Percentiles rank a stretch among this genome's conserved stretches.
phyloP scores from a whole-genome alignment of 2,888 invertebrate species.

The Harpagoxenus sublaevis region DNA sequence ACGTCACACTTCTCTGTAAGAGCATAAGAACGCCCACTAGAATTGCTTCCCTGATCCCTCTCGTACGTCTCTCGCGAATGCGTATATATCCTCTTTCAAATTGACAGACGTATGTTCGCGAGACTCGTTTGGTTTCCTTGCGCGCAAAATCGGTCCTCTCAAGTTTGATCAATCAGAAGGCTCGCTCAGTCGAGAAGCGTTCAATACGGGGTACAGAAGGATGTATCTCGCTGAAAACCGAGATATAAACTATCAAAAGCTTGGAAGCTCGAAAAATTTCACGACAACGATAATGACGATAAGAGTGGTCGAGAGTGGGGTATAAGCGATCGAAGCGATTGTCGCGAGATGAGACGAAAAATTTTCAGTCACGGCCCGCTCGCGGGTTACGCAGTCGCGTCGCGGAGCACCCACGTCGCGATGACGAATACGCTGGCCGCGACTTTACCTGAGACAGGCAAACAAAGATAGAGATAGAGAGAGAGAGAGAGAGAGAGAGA shows the following conservation, averaged over 20 bases:
- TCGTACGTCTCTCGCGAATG: not conserved
- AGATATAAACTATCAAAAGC: not conserved
- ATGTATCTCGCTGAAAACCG: not conserved
- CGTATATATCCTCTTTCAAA: not conserved
- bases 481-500: not conserved
- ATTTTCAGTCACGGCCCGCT: not conserved
- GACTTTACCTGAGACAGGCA: conserved; percentile 49
- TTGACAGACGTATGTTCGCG: not conserved
- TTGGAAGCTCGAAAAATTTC: not conserved
- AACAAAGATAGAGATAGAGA: not conserved
- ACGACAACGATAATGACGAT: not conserved
- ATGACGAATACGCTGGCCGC: conserved; percentile 60
- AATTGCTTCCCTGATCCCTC: conserved; percentile 42
- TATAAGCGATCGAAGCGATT: too few relatives aligned
- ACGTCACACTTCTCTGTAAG: conserved; percentile 82
- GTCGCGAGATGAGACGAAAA: not conserved
- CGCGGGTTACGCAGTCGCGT: not conserved
- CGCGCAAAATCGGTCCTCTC: not conserved
- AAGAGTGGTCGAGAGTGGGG: not conserved
- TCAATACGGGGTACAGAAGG: not conserved
- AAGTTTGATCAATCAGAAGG: conserved; percentile 11
- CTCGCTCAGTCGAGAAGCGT: not conserved
- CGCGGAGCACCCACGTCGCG: conserved; percentile 62
- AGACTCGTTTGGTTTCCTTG: not conserved
- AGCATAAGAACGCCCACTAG: conserved; percentile 84